Base-by-base conservation (phyloP, 2,113 vertebrate species). In the Pteruthius melanotis region DNA sequence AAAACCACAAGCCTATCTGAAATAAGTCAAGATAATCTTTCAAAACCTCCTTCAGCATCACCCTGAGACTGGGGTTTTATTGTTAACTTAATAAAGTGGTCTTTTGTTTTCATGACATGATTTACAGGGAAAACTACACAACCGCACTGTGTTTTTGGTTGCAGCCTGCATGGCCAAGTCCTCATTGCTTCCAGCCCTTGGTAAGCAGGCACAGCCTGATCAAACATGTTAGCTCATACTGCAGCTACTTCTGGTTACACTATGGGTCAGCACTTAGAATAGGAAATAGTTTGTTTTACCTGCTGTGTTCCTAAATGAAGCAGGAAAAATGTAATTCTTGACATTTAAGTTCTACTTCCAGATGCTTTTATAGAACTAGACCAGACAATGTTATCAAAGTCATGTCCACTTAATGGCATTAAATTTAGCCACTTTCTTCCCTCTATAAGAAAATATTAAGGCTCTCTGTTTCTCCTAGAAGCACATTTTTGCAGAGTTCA, bases 11-110 rank as follows among this genome's bases (percentile, higher is more conserved):
- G 47, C 21, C 49, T 87, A 18, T 57, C 63, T 63, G 59, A 95
- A 95, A 83, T 65, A 95, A 94, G 57, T 63, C 72, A 60, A 85
- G 61, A 88, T 80, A 90, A 92, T 83, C 7, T 89, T 89, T 75
- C 37, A 63, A 95, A 94, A 83, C 39, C 50, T 88, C 59, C 30
- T 90, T 89, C 74, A 93, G 42, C 50, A 83, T 80, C 59, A 70
- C 50, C 24, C 54, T 44, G 72, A 70, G 91, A 92, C 40, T 21
- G 13, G 37, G 37, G 68, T 83, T 87, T 95, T 87, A 82, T 53
- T 68, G 27, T 78, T 93, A 81, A 53, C 52, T 39, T 87, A 64
- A 93, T 63, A 78, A 93, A 92, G 78, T 15, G 6, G 12, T 63
- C 47, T 90, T 89, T 86, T 89, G 37, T 92, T 92, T 90, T 89